phyloP scores from a whole-genome alignment of 2,797 vertebrate species.

The Enteromius unitaeniatus region DNA sequence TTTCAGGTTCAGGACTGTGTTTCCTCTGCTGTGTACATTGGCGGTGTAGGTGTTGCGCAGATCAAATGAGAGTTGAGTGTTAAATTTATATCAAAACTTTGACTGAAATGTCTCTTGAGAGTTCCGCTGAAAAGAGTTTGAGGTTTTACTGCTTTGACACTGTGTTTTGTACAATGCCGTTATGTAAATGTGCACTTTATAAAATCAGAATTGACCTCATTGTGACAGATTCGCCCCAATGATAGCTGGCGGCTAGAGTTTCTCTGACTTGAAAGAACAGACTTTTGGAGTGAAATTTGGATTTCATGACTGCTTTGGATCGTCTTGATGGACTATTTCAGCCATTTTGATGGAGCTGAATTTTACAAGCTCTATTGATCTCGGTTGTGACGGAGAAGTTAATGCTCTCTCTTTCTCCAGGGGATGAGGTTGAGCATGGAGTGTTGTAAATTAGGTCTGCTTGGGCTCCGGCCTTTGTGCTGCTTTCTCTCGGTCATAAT shows the following conservation, averaged over 20 bases:
- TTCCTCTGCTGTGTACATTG: neutral
- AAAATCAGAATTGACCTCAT: conserved; percentile 7
- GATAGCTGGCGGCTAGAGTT: neutral
- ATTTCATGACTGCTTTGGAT: conserved; percentile 7
- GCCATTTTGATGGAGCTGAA: conserved; percentile 43
- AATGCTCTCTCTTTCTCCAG: conserved; percentile 49
- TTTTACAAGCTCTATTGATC: conserved; percentile 52
- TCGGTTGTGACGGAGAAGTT: conserved; percentile 49
- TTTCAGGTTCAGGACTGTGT: conserved; percentile 44
- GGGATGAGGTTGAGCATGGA: conserved; percentile 16
- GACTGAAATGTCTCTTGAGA: conserved; percentile 27
- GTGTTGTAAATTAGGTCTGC: conserved; percentile 52
- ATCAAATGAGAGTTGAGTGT: conserved; percentile 23
- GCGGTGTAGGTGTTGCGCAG: conserved; percentile 15
- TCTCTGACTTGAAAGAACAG: conserved; percentile 4
- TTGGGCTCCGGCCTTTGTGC: conserved; percentile 44
- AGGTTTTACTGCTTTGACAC: conserved; percentile 9
- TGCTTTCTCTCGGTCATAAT: conserved; percentile 49
- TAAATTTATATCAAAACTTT: conserved; percentile 14
- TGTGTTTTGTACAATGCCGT: neutral
- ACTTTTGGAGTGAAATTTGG: conserved; percentile 13
- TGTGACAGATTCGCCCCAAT: conserved; percentile 10
- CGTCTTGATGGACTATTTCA: conserved; percentile 27
- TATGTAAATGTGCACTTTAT: conserved; percentile 24
- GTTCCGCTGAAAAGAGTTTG: conserved; percentile 8